Evolutionary conservation across 2,888 invertebrate species (phyloP), one percentile per base, ranked within the genome.

Genomic region (Tethea ocularis): DNA sequence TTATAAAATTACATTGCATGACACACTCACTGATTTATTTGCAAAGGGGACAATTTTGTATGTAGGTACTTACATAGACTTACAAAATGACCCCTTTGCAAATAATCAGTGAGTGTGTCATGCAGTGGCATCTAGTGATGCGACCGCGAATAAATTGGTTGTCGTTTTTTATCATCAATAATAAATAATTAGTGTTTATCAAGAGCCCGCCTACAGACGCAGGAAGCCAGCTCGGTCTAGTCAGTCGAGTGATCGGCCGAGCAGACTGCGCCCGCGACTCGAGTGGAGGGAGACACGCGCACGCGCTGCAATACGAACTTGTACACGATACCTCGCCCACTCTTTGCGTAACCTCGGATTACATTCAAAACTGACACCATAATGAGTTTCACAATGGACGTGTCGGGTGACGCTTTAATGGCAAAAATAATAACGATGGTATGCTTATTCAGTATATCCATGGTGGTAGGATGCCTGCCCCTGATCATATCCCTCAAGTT

Each of bases 351-450:
- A 20, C 29, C 33, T 38, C 46, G 46, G 46, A n/a, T 46, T 46
- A 20, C 20, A 46, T 15, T 46, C 46, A 10, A 46, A 46, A 46
- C 46, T 46, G 46, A 46, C 46, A 46, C 46, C 8, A 71, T 55
- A 72, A 77, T 74, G 77, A 78, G 60, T 66, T 57, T 74, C 64
- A 72, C 76, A 20, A 77, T 80, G 70, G 76, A 80, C 46, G 63
- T 72, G 24, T 63, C 58, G 15, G 58, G 87, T 20, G 89, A 88
- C 22, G 90, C 95, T n/a, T 82, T 96, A 41, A 82, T 93, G 22
- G 97, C 97, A 13, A 98, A 98, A 91, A 93, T 95, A 22, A 95
- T 96, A 13, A 96, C 98, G 0, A 97, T 98, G 96, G 91, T 95
- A 56, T 95, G 96, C 58, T 93, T 98, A 17, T 96, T 97, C 75